phyloP scores from a whole-genome alignment of 2,888 invertebrate species.

The Gibbula magus region DNA sequence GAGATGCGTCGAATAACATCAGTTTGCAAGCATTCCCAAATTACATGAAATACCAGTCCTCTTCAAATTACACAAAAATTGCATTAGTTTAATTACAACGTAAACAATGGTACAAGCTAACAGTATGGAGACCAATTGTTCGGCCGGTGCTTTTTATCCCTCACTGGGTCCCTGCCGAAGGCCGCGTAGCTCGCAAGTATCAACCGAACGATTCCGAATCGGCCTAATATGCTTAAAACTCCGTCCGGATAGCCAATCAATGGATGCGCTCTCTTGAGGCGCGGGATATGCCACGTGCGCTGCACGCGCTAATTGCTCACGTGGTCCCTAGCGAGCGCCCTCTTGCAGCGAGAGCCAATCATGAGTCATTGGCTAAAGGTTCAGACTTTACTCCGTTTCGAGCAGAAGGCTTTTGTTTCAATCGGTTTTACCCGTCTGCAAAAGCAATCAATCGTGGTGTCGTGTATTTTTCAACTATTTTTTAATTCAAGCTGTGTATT shows the following conservation, averaged over 20 bases:
- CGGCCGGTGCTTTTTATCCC: not conserved
- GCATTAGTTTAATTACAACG: not conserved
- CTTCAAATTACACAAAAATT: not conserved
- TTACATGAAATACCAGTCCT: not conserved
- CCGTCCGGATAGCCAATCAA: not conserved
- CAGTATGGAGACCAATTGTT: not conserved
- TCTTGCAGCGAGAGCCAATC: not conserved
- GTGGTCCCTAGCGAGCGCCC: not conserved
- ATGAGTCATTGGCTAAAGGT: not conserved
- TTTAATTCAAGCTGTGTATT: too few species aligned
- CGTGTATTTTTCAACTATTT: too few species aligned
- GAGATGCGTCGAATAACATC: too few species aligned
- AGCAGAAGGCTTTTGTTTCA: too few species aligned
- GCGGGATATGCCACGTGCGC: not conserved
- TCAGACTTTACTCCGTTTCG: too few species aligned
- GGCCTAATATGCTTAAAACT: not conserved
- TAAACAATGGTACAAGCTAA: not conserved
- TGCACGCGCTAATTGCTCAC: conserved; percentile 2
- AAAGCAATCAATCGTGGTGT: too few species aligned
- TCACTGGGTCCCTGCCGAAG: not conserved
- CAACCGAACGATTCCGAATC: not conserved
- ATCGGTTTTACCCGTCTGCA: too few species aligned
- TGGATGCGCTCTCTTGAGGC: not conserved
- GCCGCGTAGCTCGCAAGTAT: not conserved
- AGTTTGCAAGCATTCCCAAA: not conserved